These are phyloP conservation scores for Isaurus tuberculatus DNA, from an alignment of 92 coral and sea anemone species.

Conservation along the genomic window DNA sequence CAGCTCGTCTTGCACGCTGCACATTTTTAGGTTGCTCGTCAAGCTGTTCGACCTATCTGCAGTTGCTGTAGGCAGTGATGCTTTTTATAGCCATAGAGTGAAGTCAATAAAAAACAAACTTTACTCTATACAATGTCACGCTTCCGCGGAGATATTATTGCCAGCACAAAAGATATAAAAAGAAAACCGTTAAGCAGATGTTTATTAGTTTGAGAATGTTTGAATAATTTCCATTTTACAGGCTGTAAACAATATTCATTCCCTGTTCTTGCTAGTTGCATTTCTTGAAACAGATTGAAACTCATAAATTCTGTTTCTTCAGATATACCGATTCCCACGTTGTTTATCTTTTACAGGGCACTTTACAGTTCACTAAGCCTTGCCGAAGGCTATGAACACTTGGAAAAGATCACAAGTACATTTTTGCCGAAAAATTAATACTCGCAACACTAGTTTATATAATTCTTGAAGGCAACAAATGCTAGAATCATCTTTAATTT, in stretches of 20 bases:
- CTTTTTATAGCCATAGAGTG: conserved; percentile 47
- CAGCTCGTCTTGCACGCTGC: conserved; percentile 49
- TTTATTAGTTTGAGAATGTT: conserved; percentile 45
- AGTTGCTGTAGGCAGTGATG: conserved; percentile 51
- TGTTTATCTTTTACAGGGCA: conserved; percentile 29
- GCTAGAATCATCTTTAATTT: not conserved
- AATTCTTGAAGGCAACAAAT: not conserved
- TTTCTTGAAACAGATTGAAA: conserved; percentile 41
- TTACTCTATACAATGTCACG: conserved; percentile 47
- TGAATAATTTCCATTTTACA: conserved; percentile 40
- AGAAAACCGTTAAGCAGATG: conserved; percentile 44
- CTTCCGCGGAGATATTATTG: conserved; percentile 50
- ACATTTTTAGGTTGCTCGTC: conserved; percentile 17
- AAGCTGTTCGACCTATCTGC: conserved; percentile 31
- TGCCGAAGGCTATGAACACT: conserved; percentile 47
- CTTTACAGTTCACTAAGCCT: conserved; percentile 38
- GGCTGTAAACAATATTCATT: conserved; percentile 22
- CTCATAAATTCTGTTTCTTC: conserved; percentile 27
- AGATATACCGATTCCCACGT: conserved; percentile 20
- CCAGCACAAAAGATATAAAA: conserved; percentile 42
- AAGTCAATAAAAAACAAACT: conserved; percentile 47
- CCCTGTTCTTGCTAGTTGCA: conserved; percentile 35
- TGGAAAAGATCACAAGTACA: conserved; percentile 16
- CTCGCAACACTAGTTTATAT: not conserved
- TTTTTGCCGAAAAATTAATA: not conserved